These are phyloP conservation scores for Acleris emargana DNA, from an alignment of 2,888 invertebrate species.

Conservation along the genomic window DNA sequence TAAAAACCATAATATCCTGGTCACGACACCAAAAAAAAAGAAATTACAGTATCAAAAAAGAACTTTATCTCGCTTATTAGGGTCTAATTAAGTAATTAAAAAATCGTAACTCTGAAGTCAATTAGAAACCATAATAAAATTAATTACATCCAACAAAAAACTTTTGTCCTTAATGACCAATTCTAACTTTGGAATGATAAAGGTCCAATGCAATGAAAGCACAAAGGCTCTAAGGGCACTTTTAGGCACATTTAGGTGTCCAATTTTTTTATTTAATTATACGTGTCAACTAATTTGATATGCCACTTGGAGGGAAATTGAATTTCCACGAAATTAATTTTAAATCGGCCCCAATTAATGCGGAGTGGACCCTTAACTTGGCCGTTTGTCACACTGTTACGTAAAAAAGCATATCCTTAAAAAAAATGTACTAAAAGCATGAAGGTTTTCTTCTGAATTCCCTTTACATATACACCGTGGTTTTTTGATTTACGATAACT, in stretches of 20 bases:
- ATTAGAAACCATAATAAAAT: constrained; percentile 24
- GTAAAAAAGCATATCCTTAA: too few species aligned
- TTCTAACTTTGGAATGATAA: constrained; percentile 11
- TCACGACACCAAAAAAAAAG: background rate
- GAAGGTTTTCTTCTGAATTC: too few species aligned
- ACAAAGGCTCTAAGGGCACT: constrained; percentile 9
- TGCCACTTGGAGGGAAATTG: constrained; percentile 39
- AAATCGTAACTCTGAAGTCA: constrained; percentile 6
- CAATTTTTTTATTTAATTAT: constrained; percentile 43
- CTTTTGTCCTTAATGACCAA: constrained; percentile 3
- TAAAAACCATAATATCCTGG: too few species aligned
- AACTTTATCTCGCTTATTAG: background rate
- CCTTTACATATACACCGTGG: too few species aligned
- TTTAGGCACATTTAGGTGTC: constrained; percentile 8
- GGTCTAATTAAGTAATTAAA: background rate
- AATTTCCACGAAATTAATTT: constrained; percentile 36
- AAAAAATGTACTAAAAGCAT: too few species aligned
- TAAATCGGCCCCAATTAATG: constrained; percentile 47
- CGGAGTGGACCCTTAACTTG: constrained; percentile 43
- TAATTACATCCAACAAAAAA: constrained; percentile 10
- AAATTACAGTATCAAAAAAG: background rate
- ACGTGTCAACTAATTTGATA: constrained; percentile 45
- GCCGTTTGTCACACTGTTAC: constrained; percentile 3
- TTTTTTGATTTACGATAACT: too few species aligned
- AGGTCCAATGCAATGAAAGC: constrained; percentile 2